phyloP scores from a whole-genome alignment of 2,113 vertebrate genomes.

The Sus scrofa region T2T-Sscrofa CM000817.6:171372501-171373000 shows the following conservation, averaged over 20 bases:
- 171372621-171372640: constrained; percentile 28
- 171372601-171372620: neutral
- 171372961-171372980: constrained; percentile 49
- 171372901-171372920: neutral
- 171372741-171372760: constrained; percentile 48
- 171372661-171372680: constrained; percentile 82
- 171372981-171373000: constrained; percentile 32
- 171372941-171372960: constrained; percentile 55
- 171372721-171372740: constrained; percentile 34
- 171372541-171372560: neutral
- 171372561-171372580: neutral
- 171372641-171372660: constrained; percentile 13
- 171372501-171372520: neutral
- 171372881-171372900: neutral
- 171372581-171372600: neutral
- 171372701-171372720: neutral
- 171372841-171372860: neutral
- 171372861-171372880: neutral
- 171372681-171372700: constrained; percentile 73
- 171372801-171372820: neutral
- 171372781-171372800: constrained; percentile 4
- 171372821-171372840: constrained; percentile 4
- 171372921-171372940: constrained; percentile 29
- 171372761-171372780: constrained; percentile 60
- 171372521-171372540: neutral